phyloP scores from a whole-genome alignment of 2,797 vertebrate genomes.

The Catostomus latipinnis region DNA sequence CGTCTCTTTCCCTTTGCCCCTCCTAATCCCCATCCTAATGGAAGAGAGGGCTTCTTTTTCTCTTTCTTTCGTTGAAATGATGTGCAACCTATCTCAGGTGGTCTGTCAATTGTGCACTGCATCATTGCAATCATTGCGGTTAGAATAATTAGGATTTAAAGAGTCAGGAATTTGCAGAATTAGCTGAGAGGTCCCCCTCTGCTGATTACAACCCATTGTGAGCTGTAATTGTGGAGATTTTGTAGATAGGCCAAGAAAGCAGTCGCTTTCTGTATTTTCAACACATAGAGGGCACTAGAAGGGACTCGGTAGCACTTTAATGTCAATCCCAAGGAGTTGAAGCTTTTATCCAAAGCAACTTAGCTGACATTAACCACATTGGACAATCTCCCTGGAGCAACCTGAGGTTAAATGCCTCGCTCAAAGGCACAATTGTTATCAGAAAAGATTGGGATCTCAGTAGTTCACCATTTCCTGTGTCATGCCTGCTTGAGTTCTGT shows the following conservation, averaged over 20 bases:
- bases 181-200: slow-evolving; percentile 30
- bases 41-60: slow-evolving; percentile 17
- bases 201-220: slow-evolving; percentile 16
- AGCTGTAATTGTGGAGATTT: slow-evolving; percentile 37
- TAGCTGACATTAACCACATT: background rate
- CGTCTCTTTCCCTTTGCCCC: slow-evolving; percentile 26
- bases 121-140: slow-evolving; percentile 26
- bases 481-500: slow-evolving; percentile 43
- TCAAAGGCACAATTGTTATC: slow-evolving; percentile 37
- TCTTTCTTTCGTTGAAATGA: slow-evolving; percentile 36
- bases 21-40: slow-evolving; percentile 15
- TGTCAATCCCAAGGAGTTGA: background rate
- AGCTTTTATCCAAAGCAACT: background rate
- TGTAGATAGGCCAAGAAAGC: slow-evolving; percentile 12
- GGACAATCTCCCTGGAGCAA: slow-evolving; percentile 14
- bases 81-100: slow-evolving; percentile 32
- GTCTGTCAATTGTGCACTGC: slow-evolving; percentile 12
- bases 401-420: slow-evolving; percentile 20
- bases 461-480: slow-evolving; percentile 43
- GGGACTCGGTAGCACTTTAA: background rate
- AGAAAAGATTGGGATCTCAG: slow-evolving; percentile 42
- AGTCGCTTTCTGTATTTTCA: background rate
- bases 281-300: background rate
- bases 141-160: slow-evolving; percentile 42
- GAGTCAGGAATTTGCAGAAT: slow-evolving; percentile 21